A percentile compares a stretch with the other conserved stretches of the same genome.
phyloP scores from a whole-genome alignment of 2,888 invertebrate species.

The Drosophila putrida region DNA sequence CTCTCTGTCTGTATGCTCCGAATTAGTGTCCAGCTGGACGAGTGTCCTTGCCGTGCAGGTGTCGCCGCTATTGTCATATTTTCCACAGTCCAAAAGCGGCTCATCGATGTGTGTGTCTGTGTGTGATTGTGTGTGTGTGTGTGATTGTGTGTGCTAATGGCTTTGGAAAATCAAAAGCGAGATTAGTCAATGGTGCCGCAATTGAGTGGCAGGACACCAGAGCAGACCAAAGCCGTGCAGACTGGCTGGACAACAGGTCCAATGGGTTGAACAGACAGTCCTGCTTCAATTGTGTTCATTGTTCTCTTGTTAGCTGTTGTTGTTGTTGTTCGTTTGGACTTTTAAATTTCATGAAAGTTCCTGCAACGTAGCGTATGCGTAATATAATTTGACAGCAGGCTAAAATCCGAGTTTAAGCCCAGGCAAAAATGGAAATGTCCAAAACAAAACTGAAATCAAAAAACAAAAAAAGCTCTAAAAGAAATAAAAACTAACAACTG shows the following conservation, averaged over 20 bases:
- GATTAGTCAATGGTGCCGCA: constrained; percentile 70
- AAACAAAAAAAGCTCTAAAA: constrained; percentile 28
- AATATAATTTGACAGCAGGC: constrained; percentile 50
- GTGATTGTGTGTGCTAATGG: constrained; percentile 54
- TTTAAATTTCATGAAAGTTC: constrained; percentile 53
- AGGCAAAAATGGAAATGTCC: constrained; percentile 43
- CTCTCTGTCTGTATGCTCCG: constrained; percentile 37
- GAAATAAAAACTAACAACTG: constrained; percentile 60
- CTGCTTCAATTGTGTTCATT: constrained; percentile 41
- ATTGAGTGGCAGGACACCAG: constrained; percentile 62
- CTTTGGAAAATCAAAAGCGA: constrained; percentile 68
- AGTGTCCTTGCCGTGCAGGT: constrained; percentile 43
- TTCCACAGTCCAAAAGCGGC: constrained; percentile 45
- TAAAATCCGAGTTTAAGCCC: constrained; percentile 59
- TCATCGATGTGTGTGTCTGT: constrained; percentile 10
- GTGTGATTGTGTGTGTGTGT: constrained; percentile 8
- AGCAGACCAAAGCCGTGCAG: constrained; percentile 18
- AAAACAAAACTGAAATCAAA: constrained; percentile 7
- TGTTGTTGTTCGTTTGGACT: constrained; percentile 25
- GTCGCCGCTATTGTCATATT: constrained; percentile 62
- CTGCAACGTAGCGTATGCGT: constrained; percentile 46
- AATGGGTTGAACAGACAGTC: constrained; percentile 14
- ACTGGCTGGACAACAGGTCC: constrained; percentile 15
- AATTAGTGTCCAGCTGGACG: constrained; percentile 54
- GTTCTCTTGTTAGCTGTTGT: constrained; percentile 7